A percentile compares a stretch with the other conserved stretches of the same genome.
phyloP scores from a whole-genome alignment of 2,888 invertebrate genomes.

The Tenthredo mesomela region DNA sequence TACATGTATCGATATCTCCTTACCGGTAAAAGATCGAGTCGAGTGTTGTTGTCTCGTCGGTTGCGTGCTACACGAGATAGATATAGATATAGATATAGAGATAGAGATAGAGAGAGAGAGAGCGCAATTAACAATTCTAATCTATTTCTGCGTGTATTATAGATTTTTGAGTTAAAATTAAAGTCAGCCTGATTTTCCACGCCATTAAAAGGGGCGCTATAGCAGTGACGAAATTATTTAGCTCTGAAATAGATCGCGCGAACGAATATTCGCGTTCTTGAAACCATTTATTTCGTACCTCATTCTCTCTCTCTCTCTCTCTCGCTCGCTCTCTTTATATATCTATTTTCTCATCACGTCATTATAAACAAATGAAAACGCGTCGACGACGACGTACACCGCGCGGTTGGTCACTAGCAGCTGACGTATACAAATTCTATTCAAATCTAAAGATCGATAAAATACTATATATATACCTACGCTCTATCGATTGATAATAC shows the following conservation, averaged over 20 bases:
- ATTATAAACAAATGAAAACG: slow-evolving; percentile 23
- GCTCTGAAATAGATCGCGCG: slow-evolving; percentile 42
- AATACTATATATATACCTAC: not conserved
- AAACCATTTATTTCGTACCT: slow-evolving; percentile 4
- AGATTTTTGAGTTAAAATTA: slow-evolving; percentile 42
- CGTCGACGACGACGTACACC: not conserved
- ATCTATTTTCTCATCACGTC: not conserved
- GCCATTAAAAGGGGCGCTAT: slow-evolving; percentile 33
- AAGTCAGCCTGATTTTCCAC: slow-evolving; percentile 40
- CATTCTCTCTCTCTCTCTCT: not conserved
- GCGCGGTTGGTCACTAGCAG: not conserved
- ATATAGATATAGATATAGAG: not conserved
- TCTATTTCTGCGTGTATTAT: not conserved
- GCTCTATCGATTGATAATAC: not conserved
- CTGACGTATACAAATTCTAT: slow-evolving; percentile 43
- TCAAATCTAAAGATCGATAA: slow-evolving; percentile 6
- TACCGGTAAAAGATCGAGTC: slow-evolving; percentile 22
- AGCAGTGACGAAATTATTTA: slow-evolving; percentile 47
- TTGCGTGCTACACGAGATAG: not conserved
- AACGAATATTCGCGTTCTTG: slow-evolving; percentile 25
- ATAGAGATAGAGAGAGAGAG: slow-evolving; percentile 7
- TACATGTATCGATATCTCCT: slow-evolving; percentile 35
- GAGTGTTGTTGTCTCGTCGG: not conserved
- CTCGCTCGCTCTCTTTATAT: not conserved
- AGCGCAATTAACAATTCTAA: slow-evolving; percentile 29